phyloP scores from a whole-genome alignment of 2,113 vertebrate species.

The Heterotis niloticus region DNA sequence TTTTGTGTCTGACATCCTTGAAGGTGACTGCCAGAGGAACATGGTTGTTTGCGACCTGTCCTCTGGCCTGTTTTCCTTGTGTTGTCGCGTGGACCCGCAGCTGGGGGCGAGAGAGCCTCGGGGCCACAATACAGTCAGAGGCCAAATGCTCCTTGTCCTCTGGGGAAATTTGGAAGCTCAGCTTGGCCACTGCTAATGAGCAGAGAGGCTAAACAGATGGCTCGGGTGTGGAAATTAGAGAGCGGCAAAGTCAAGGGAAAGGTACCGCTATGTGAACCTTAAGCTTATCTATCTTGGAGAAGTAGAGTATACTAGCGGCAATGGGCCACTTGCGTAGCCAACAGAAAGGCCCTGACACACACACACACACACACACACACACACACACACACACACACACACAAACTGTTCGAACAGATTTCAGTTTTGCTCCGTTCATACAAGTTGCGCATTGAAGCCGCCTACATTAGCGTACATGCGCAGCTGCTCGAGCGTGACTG shows the following conservation, averaged over 20 bases:
- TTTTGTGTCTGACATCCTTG: not conserved
- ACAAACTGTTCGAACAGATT: no score
- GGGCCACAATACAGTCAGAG: constrained; percentile 7
- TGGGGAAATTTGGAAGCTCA: not conserved
- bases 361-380: no score
- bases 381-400: no score
- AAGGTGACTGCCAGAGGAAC: not conserved
- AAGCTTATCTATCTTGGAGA: no score
- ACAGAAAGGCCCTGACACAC: no score
- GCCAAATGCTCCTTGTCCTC: not conserved
- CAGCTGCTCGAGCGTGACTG: no score
- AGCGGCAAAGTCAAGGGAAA: not conserved
- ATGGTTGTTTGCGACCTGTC: not conserved
- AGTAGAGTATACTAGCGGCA: no score
- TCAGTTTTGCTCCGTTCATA: no score
- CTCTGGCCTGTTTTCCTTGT: not conserved
- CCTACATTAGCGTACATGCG: no score
- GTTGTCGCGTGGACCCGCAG: not conserved
- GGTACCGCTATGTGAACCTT: not conserved
- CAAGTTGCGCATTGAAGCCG: no score
- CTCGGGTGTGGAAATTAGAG: not conserved
- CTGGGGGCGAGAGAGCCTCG: not conserved
- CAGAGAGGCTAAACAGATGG: constrained; percentile 13
- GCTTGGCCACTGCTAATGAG: constrained; percentile 16
- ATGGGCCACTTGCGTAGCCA: no score